Conservation (phyloP, 1,140 invertebrate species). For the Cherax destructor region DNA sequence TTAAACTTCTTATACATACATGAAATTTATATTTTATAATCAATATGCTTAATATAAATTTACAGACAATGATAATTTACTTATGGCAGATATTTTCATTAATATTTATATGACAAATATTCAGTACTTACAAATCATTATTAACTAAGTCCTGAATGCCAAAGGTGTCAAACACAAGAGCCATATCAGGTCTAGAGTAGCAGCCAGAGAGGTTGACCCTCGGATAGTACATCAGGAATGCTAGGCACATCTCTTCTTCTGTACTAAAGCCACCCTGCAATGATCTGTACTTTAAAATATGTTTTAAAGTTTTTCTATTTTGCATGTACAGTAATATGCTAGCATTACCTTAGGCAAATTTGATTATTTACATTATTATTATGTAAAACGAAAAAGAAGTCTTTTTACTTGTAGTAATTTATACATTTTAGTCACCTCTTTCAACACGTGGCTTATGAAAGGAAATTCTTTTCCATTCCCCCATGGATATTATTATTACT, state of each 20-base stretch:
- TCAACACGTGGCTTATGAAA: no score
- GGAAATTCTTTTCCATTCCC: no score
- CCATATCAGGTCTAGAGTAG: constrained; percentile 82
- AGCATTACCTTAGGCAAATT: no score
- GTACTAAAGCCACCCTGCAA: constrained; percentile 80
- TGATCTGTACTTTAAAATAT: no score
- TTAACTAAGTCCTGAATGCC: constrained; percentile 74
- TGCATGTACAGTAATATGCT: no score
- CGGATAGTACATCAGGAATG: constrained; percentile 81
- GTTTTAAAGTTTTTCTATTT: no score
- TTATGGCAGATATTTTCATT: not conserved
- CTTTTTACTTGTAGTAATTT: no score
- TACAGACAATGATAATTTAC: not conserved
- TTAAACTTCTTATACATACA: not conserved
- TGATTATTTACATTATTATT: no score
- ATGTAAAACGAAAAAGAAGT: no score
- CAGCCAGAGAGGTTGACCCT: constrained; percentile 82
- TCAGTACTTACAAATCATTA: constrained; percentile 46
- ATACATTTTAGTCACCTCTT: no score
- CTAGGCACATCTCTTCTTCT: constrained; percentile 78
- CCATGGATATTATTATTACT: no score
- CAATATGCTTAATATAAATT: not conserved
- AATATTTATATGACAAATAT: not conserved
- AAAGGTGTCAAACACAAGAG: constrained; percentile 82
- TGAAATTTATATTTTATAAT: not conserved